A percentile compares a stretch with the other conserved stretches of the same genome.
Conservation (phyloP, 35 echinoderm and acorn worm species). For the Apostichopus japonicus region DNA sequence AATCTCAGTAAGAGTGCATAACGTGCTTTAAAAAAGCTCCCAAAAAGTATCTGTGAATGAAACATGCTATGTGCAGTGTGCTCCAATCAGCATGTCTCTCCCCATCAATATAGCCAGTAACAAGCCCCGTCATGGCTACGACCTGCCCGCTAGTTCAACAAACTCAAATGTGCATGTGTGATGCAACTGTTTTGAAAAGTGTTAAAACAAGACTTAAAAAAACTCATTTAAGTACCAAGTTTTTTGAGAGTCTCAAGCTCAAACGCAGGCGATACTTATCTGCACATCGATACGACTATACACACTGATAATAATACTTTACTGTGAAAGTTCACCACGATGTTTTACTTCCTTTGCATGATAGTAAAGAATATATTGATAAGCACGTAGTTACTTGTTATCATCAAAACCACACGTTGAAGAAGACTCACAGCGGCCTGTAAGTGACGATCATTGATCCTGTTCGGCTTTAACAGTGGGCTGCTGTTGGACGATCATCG, state of each 20-base stretch:
- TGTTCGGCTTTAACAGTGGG: slow-evolving; percentile 46
- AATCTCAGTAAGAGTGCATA: not conserved
- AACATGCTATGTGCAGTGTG: slow-evolving; percentile 33
- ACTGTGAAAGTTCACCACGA: slow-evolving; percentile 40
- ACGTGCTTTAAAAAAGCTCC: not conserved
- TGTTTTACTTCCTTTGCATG: not conserved
- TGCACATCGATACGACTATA: slow-evolving; percentile 56
- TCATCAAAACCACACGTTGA: not conserved
- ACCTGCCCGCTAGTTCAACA: not conserved
- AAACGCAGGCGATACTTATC: slow-evolving; percentile 28
- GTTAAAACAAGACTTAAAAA: slow-evolving; percentile 17
- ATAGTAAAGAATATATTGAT: not conserved
- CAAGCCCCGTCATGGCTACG: not conserved
- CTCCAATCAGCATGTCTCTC: not conserved
- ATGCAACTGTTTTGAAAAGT: slow-evolving; percentile 27
- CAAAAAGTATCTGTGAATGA: not conserved
- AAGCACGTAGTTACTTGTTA: not conserved
- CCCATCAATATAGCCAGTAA: not conserved
- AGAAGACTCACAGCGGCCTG: not conserved
- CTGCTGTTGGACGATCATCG: slow-evolving; percentile 33
- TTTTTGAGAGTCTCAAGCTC: not conserved
- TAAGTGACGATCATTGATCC: slow-evolving; percentile 19
- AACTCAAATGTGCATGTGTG: slow-evolving; percentile 4
- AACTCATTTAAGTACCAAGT: slow-evolving; percentile 30
- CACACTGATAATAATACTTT: slow-evolving; percentile 41